Percentiles rank a stretch among this genome's conserved stretches.
These are phyloP conservation scores for Carcharodon carcharias DNA, from an alignment of 2,797 vertebrate species.

Conservation along the genomic window DNA sequence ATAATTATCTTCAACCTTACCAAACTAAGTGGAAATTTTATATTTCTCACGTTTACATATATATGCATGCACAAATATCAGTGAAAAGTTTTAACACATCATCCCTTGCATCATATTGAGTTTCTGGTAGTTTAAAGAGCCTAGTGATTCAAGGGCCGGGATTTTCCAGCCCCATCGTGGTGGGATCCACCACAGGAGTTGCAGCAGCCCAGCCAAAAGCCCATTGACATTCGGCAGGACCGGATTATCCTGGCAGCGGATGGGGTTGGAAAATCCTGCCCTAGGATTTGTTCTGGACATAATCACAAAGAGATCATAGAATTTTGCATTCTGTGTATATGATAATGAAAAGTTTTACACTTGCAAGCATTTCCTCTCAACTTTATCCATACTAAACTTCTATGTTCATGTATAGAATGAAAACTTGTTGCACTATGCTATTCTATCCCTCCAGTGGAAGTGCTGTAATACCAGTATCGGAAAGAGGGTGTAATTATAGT, in stretches of 20 bases:
- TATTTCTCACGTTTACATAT: not conserved
- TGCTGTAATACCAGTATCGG: not conserved
- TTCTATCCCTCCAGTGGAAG: no score
- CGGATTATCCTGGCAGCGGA: no score
- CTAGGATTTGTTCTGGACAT: not conserved
- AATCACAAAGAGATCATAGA: not conserved
- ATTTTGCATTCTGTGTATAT: not conserved
- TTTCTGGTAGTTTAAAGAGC: not conserved
- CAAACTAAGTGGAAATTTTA: not conserved
- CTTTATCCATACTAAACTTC: not conserved
- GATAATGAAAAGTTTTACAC: not conserved
- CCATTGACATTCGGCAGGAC: no score
- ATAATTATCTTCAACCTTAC: not conserved
- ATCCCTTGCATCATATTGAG: not conserved
- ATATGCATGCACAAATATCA: not conserved
- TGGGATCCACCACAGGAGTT: no score
- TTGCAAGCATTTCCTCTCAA: not conserved
- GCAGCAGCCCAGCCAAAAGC: no score
- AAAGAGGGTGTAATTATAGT: not conserved
- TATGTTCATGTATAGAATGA: not conserved
- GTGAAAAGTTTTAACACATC: not conserved
- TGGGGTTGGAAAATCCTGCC: no score
- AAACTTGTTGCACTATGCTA: not conserved
- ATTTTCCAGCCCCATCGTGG: no score
- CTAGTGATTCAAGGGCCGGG: not conserved